Evolutionary conservation across 1,140 invertebrate genomes (phyloP), one percentile per base, ranked within the genome.

Genomic region (Pseudobourletiella spinata): DNA sequence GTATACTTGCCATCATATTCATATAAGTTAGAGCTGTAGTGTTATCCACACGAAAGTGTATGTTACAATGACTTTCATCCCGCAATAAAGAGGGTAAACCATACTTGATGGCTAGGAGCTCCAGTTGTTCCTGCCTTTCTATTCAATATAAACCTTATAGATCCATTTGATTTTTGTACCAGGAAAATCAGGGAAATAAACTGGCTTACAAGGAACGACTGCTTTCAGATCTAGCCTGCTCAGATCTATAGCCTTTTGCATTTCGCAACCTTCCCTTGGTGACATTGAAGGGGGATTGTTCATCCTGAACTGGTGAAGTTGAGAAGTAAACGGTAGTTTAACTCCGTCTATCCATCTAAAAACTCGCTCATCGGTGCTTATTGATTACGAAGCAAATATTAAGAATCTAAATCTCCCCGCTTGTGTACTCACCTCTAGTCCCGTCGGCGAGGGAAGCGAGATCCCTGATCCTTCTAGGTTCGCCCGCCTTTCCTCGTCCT

Each of bases 171-270:
- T 30, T 66, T 66, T 57, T 52, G 26, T 2, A 59, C 58, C 11
- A 44, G 20, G 43, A 63, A 63, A 58, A 63, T 43, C 1, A 56
- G 6, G 26, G 61, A 63, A 15, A 63, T 52, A n/a, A 63, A 59
- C 29, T 63, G 28, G 6, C 32, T 46, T 18, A 4, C 20, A n/a
- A 18, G 29, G 2, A 22, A 1, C 1, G 6, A 64, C 48, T 1
- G 58, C 30, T 3, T 25, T 25, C 8, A 11, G 8, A 11, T 42
- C 29, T 35, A 39, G 16, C 11, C n/a, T n/a, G n/a, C 14, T 3
- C 8, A 3, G 3, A 3, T 6, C 3, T 4, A 14, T 3, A 6
- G 11, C n/a, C 22, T 44, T 25, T 39, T 2, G 2, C 2, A 24
- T 20, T 25, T n/a, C n/a, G n/a, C n/a, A n/a, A n/a, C n/a, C n/a